phyloP scores from a whole-genome alignment of 2,888 invertebrate species.

The Ditula angustiorana region DNA sequence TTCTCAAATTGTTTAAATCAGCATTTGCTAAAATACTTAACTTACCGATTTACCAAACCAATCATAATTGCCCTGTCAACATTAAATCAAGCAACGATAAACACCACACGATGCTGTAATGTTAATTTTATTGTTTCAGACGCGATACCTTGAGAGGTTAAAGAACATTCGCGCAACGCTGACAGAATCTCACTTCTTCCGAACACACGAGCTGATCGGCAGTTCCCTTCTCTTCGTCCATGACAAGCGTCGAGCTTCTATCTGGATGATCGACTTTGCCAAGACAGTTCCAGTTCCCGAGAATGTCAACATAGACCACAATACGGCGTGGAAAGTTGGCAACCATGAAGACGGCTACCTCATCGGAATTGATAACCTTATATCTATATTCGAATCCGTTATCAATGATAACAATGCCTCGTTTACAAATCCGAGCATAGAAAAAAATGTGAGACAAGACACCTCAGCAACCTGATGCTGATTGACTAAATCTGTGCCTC shows the following conservation, averaged over 20 bases:
- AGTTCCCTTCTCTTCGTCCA: conserved; percentile 98
- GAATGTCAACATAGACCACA: conserved; percentile 91
- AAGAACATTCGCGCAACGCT: conserved; percentile 93
- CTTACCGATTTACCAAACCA: neutral
- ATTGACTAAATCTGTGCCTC: conserved; percentile 46
- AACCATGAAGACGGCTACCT: conserved; percentile 99
- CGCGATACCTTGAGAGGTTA: conserved; percentile 93
- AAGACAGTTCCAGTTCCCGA: conserved; percentile 95
- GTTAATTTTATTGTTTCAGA: conserved; percentile 79
- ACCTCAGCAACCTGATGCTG: conserved; percentile 75
- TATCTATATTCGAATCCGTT: conserved; percentile 91
- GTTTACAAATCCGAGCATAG: conserved; percentile 65
- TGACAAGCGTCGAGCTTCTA: conserved; percentile 93
- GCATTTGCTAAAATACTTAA: conserved; percentile 1
- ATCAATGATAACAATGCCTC: conserved; percentile 76
- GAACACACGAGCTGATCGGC: conserved; percentile 96
- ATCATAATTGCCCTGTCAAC: conserved; percentile 4
- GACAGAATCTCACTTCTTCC: conserved; percentile 95
- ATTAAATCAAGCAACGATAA: neutral
- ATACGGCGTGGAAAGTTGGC: conserved; percentile 95
- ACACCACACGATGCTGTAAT: conserved; percentile 13
- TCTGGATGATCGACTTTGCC: conserved; percentile 99
- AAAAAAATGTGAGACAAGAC: conserved; percentile 72
- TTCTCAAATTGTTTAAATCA: conserved; percentile 18
- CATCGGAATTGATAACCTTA: conserved; percentile 95